A percentile compares a stretch with the other conserved stretches of the same genome.
Evolutionary conservation across 2,113 vertebrate genomes (phyloP).

Genomic region (Tragelaphus strepsiceros): DNA sequence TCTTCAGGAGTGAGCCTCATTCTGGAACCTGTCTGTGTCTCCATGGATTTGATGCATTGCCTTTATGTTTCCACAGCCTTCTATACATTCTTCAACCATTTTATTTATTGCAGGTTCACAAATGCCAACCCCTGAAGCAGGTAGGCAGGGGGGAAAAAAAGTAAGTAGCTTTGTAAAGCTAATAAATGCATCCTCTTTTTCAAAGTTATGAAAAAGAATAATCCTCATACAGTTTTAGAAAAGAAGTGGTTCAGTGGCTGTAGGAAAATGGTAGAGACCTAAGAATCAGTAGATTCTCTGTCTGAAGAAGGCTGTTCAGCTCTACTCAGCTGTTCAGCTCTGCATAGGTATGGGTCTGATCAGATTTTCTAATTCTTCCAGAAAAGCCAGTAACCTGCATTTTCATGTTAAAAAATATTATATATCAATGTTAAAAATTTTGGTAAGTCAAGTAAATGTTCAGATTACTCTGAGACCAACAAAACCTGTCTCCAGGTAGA

Average conservation of each 20-base stretch:
- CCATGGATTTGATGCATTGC: background rate
- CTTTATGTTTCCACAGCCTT: background rate
- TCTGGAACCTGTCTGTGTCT: background rate
- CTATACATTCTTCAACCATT: background rate
- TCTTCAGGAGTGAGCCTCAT: background rate
- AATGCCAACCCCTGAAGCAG: background rate
- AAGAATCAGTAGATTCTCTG: background rate
- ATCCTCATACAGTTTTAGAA: background rate
- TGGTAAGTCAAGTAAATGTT: background rate
- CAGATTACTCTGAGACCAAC: background rate
- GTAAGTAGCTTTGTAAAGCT: constrained; percentile 20
- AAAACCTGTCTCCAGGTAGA: background rate
- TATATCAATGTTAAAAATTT: background rate
- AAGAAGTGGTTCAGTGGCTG: background rate
- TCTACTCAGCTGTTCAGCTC: background rate
- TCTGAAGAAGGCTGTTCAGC: background rate
- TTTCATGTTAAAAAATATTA: background rate
- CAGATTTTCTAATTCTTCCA: background rate
- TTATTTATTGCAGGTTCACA: background rate
- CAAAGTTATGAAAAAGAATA: background rate
- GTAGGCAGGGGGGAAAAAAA: background rate
- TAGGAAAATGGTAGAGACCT: background rate
- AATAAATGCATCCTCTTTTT: constrained; percentile 29
- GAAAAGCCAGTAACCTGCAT: constrained; percentile 20
- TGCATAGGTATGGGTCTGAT: background rate